Evolutionary conservation across 1,140 invertebrate species (phyloP).

Genomic region (Mylabris phalerata): DNA sequence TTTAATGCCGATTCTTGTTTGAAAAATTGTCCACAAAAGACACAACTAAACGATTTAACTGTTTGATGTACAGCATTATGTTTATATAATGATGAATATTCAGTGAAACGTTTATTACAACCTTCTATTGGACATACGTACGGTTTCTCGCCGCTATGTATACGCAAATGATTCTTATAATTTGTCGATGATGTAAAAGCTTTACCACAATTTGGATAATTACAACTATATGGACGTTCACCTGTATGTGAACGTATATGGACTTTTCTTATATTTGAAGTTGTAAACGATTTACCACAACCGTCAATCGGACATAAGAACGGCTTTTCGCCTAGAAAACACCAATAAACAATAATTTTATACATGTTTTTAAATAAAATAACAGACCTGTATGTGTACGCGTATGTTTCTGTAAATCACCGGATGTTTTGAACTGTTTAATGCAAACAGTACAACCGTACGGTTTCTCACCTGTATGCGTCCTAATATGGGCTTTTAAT

Average conservation of each 20-base stretch:
- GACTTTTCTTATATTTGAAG: conserved; percentile 67
- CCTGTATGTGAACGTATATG: conserved; percentile 55
- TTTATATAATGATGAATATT: conserved; percentile 70
- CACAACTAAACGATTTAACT: conserved; percentile 51
- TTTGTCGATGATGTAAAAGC: conserved; percentile 64
- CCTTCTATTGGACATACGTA: conserved; percentile 53
- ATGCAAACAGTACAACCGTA: conserved; percentile 57
- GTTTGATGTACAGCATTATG: conserved; percentile 62
- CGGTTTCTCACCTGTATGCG: conserved; percentile 64
- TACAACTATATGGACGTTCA: conserved; percentile 59
- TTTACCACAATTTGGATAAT: conserved; percentile 51
- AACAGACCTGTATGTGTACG: conserved; percentile 54
- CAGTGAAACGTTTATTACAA: conserved; percentile 64
- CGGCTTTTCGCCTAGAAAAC: conserved; percentile 49
- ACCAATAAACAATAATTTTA: conserved; percentile 1
- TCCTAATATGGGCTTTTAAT: conserved; percentile 59
- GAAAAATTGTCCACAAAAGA: conserved; percentile 50
- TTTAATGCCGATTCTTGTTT: conserved; percentile 54
- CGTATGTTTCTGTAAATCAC: conserved; percentile 63
- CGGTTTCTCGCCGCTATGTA: conserved; percentile 55
- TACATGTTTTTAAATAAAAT: not conserved
- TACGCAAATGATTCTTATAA: conserved; percentile 59
- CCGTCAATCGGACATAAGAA: conserved; percentile 58
- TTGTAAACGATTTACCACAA: conserved; percentile 63
- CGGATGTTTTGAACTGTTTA: conserved; percentile 62